Conservation (phyloP, 2,888 invertebrate genomes). For the Parthenolecanium corni region DNA sequence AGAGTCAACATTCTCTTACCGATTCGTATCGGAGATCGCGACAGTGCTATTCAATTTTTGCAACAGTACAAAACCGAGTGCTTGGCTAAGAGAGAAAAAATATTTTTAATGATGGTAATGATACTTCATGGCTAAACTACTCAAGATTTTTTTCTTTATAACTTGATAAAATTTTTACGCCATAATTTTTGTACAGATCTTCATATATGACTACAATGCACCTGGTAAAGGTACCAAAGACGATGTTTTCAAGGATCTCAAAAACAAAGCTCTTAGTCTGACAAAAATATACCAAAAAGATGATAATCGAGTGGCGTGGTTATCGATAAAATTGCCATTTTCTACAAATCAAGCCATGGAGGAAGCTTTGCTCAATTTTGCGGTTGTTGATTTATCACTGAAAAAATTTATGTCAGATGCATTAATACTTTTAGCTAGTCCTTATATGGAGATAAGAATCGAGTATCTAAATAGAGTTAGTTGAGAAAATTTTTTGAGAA, state of each 20-base stretch:
- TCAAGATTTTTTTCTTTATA: background rate
- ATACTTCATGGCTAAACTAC: background rate
- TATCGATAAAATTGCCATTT: conserved; percentile 51
- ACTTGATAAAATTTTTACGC: background rate
- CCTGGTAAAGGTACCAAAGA: conserved; percentile 50
- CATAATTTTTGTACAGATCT: conserved; percentile 40
- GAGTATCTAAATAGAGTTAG: conserved; percentile 81
- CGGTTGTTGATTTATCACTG: conserved; percentile 54
- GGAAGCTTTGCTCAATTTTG: conserved; percentile 41
- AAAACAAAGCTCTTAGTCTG: conserved; percentile 50
- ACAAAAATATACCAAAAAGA: conserved; percentile 55
- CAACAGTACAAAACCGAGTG: conserved; percentile 58
- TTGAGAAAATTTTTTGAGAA: background rate
- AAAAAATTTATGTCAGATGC: conserved; percentile 61
- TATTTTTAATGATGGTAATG: conserved; percentile 56
- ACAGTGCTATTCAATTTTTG: conserved; percentile 54
- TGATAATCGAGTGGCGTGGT: conserved; percentile 56
- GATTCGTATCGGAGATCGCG: conserved; percentile 46
- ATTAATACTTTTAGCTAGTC: conserved; percentile 55
- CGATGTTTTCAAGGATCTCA: conserved; percentile 51
- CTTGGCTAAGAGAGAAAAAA: conserved; percentile 66
- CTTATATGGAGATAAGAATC: conserved; percentile 56
- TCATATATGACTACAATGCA: conserved; percentile 52
- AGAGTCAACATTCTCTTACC: conserved; percentile 66
- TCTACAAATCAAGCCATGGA: conserved; percentile 31